Base-by-base conservation (phyloP, 1,140 invertebrate species). In the Hetaerina americana region DNA sequence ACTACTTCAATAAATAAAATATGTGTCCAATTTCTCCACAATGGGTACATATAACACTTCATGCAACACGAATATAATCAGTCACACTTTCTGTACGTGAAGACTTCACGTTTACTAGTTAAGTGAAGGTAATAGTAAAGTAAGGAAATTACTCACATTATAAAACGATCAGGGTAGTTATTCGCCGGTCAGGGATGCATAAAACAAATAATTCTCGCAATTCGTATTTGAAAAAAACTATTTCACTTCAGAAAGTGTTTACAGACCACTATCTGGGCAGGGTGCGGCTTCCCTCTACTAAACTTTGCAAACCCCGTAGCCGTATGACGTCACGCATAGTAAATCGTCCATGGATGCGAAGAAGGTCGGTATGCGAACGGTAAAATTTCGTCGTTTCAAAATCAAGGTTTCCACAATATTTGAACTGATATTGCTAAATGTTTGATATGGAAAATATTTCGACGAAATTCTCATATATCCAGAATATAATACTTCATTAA, bases 221-320 rank as follows among this genome's bases (percentile, higher is more conserved):
- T 71, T 71, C 57, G 26, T 49, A 27, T 71, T 57, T 57, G 40
- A 10, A 57, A 57, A 71, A 71, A 72, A 71, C 29, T 31, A 72
- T 70, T 71, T 67, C 27, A 68, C 67, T 72, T 27, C 28, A 68
- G 31, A 69, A 72, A 75, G 69, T 74, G 71, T 66, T 72, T 71
- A 71, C 66, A 71, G 66, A 68, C 70, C 67, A 73, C 72, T 73
- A 74, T 75, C 72, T 68, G 40, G 67, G 74, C 70, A 76, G 76
- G 76, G 76, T 75, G 76, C 76, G 76, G 76, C 76, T 76, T 76
- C 76, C 76, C 71, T 76, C 71, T 74, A 75, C 75, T 75, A 73
- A 75, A 75, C 73, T 75, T 73, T 75, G 75, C 73, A 76, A 74
- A 73, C 75, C 75, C 75, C 75, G 75, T 75, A 74, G 75, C 73